These are phyloP conservation scores for Heterocephalus glaber DNA, from an alignment of 2,113 vertebrate species.

Conservation along the genomic window DNA sequence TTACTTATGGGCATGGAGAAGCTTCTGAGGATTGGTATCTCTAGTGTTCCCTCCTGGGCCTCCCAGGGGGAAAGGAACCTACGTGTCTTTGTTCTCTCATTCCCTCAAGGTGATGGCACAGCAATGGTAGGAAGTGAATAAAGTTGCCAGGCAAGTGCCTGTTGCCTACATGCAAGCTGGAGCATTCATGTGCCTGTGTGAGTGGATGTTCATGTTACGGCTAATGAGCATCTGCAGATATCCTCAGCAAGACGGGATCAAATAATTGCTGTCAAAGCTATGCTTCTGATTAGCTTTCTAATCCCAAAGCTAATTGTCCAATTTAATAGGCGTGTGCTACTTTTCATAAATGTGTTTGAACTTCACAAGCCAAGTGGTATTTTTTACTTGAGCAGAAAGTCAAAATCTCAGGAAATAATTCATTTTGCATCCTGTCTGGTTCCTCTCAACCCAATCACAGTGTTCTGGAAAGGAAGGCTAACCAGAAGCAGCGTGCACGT, in stretches of 20 bases:
- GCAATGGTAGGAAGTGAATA: neutral
- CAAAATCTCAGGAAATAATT: constrained; percentile 18
- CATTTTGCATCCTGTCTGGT: neutral
- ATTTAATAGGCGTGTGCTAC: constrained; percentile 65
- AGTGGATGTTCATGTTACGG: neutral
- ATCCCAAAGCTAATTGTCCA: constrained; percentile 72
- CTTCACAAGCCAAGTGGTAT: constrained; percentile 54
- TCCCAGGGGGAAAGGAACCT: neutral
- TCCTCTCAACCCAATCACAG: neutral
- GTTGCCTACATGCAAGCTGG: neutral
- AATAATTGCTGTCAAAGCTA: constrained; percentile 37
- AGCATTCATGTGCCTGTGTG: rapidly evolving
- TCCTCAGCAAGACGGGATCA: constrained; percentile 43
- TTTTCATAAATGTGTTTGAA: constrained; percentile 67
- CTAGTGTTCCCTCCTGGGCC: neutral
- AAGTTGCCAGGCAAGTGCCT: neutral
- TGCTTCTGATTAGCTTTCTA: constrained; percentile 63
- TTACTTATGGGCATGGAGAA: constrained; percentile 28
- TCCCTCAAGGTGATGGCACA: neutral
- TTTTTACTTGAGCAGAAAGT: constrained; percentile 3
- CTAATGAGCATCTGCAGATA: neutral
- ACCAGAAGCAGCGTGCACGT: rapidly evolving
- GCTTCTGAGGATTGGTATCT: neutral
- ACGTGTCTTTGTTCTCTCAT: neutral
- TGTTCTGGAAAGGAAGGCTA: neutral